Evolutionary conservation across 2,113 vertebrate genomes (phyloP), one percentile per base, ranked within the genome.

Genomic region (Pionites leucogaster): DNA sequence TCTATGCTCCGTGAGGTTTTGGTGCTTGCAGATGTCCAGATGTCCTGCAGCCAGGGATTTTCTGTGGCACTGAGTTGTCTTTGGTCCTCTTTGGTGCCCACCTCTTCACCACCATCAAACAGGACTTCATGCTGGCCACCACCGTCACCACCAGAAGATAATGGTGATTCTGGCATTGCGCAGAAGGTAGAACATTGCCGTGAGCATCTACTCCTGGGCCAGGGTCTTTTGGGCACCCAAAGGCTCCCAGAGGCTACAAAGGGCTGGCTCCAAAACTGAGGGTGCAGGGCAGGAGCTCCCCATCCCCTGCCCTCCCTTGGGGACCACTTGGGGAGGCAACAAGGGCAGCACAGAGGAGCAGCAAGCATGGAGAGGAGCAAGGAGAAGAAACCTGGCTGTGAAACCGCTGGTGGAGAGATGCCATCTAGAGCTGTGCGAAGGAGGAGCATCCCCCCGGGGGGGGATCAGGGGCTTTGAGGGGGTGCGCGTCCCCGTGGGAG

Each of bases 321-420:
- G 55, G 37, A 33, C 1, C 60, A 28, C 24, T 13, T 44, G 57
- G 53, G 29, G 92, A 86, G 29, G 27, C 50, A 52, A 11, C 2
- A 2, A 10, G 10, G n/a, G 60, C 25, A 80, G n/a, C 49, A 10
- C 0, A 3, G 35, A 23, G 44, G n/a, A 31, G 5, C 27, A 35
- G 50, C 88, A 50, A 64, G 77, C 46, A 33, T 3, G 42, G 46
- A 95, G 44, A 82, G 95, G 4, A 42, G 82, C 0, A 2, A 92
- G 92, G 63, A 95, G 93, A 39, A 92, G 82, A 28, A 95, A 97
- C 17, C 82, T 75, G 55, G 78, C 94, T 4, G 67, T 25, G 64
- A 96, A 96, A 86, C 91, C 62, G 1, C 78, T 87, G 77, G 95
- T 92, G 83, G 94, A 92, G 69, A 87, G 95, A 35, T 72, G 31